Base-by-base conservation (phyloP, 23 tunicate genomes). In the Diplosoma virens region DNA sequence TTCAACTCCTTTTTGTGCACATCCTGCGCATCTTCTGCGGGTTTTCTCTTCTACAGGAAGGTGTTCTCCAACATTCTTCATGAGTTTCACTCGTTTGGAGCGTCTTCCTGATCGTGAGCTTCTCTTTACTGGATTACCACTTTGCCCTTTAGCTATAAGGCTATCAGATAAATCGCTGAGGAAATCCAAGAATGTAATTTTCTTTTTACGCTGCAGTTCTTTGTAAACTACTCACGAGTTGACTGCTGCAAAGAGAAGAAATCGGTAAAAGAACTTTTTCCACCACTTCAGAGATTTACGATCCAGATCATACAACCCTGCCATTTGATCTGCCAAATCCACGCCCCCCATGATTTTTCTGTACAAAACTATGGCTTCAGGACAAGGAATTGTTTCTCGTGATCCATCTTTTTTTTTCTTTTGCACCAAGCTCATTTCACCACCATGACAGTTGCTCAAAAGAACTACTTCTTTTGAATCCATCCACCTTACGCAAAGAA, bases 251-350 rank as follows among this genome's bases (percentile, higher is more conserved):
- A 47, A 48, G 45, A 52, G 17, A 61, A 73, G 61, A 6, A 24
- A 47, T 25, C 78, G 60, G 47, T 16, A 73, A 47, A 73, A 23
- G 24, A 73, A 61, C 25, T 73, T 69, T 36, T 69, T 69, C 76
- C 76, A 69, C 76, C 76, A 69, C 56, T 69, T 69, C 23, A 28
- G 45, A 29, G 78, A 73, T 48, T 73, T 73, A 4, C 78, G 21
- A 37, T 73, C 78, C 16, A 73, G 17, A 37, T 73, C 78, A 73
- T 73, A 73, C 35, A 73, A 52, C 14, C 78, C 78, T 25, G 78
- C 78, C 78, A 73, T 73, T 34, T 73, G 78, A 52, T 73, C 78
- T 17, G 78, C 78, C 48, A 28, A 28, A 73, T 73, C 78, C 14
- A 73, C 60, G 25, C 78, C 78, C 36, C 74, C 74, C 78, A 73